phyloP scores from a whole-genome alignment of 2,888 invertebrate species.

The Xylota sylvarum region DNA sequence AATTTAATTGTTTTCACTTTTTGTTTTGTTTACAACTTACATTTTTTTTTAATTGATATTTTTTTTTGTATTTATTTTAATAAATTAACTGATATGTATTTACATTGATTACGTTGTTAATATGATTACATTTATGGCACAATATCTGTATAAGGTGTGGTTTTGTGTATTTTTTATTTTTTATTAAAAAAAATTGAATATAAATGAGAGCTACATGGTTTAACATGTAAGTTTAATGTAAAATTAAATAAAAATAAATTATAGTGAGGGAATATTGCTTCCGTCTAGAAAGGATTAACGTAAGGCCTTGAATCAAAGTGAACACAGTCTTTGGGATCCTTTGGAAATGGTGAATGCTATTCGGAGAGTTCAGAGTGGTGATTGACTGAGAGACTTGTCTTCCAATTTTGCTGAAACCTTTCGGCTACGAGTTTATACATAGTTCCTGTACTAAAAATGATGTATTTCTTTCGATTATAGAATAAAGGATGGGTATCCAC shows the following conservation, averaged over 20 bases:
- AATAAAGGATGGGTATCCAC: too few species aligned
- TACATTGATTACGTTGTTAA: slow-evolving; percentile 60
- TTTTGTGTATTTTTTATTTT: slow-evolving; percentile 7
- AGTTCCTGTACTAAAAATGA: too few species aligned
- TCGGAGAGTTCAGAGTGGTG: too few species aligned
- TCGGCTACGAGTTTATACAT: too few species aligned
- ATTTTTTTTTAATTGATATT: slow-evolving; percentile 57
- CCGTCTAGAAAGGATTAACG: background rate
- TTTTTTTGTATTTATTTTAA: slow-evolving; percentile 46
- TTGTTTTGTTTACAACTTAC: slow-evolving; percentile 14
- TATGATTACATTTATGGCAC: slow-evolving; percentile 68
- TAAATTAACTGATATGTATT: slow-evolving; percentile 74
- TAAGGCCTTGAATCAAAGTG: background rate
- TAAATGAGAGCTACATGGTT: background rate
- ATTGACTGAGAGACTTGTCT: too few species aligned
- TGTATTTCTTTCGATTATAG: too few species aligned
- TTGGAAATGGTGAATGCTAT: too few species aligned
- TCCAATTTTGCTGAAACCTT: too few species aligned
- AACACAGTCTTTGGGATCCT: too few species aligned
- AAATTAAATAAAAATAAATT: background rate
- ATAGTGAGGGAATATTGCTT: background rate
- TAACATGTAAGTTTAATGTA: background rate
- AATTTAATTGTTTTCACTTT: slow-evolving; percentile 48
- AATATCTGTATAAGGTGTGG: slow-evolving; percentile 33
- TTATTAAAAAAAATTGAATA: background rate